Evolutionary conservation across 1,140 invertebrate species (phyloP), one percentile per base, ranked within the genome.

Genomic region (Lysiphlebus fabarum): DNA sequence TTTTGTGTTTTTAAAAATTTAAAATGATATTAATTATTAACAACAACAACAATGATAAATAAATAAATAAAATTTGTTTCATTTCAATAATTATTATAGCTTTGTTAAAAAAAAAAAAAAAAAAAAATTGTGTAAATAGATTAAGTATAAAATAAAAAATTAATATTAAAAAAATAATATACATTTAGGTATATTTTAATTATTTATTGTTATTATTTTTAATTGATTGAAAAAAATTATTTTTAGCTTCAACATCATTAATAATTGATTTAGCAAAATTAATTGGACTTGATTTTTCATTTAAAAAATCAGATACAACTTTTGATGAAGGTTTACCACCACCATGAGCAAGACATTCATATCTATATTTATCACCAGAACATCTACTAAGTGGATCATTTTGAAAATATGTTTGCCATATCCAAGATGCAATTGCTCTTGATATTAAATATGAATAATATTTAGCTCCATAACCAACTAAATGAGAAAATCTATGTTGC

Each of bases 361-460:
- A 69, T 37, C 92, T 76, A 68, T 93, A 95, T 58, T 82, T 82
- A 65, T 93, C 87, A 2, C 95, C 95, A 17, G 88, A 84, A 33
- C 70, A 65, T 8, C 90, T 82, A 72, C 82, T 87, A 36, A 98
- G 87, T 1, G 96, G 96, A 75, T 96, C 86, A 0, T 81, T 70
- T 69, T 88, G 83, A 70, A 99, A 98, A 69, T 90, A 90, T 14
- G 85, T 85, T 67, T 93, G 87, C 96, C 96, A 99, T 62, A 97
- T 95, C 81, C 88, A 88, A 34, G 92, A 91, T 0, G 96, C 95
- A 42, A 98, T 86, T 17, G 95, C 92, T 65, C 92, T 84, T 0
- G 96, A 98, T 69, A 98, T 89, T 49, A 98, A 79, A 80, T 99
- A 99, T 0, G 96, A 92, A 76, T 99, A 99, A 80, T 99, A 99